These are phyloP conservation scores for Theristus sp. DNA, from an alignment of 2,888 invertebrate genomes.

Conservation along the genomic window DNA sequence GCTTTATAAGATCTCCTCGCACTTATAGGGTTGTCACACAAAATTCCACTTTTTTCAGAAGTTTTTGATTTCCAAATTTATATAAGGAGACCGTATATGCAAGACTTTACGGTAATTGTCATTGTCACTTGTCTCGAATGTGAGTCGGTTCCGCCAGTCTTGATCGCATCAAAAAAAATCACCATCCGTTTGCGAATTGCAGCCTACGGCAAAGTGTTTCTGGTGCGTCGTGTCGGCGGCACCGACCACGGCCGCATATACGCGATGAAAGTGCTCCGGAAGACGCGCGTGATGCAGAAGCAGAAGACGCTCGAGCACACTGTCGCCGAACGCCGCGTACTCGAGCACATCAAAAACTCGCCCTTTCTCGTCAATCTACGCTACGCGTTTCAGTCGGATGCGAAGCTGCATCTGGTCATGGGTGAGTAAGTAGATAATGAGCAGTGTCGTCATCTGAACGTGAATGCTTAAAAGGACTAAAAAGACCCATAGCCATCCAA, in stretches of 20 bases:
- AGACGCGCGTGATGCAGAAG: constrained; percentile 62
- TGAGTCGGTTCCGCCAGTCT: no score
- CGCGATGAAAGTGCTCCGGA: constrained; percentile 94
- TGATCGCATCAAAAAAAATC: no score
- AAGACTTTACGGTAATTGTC: no score
- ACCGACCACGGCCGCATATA: constrained; percentile 68
- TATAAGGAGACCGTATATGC: no score
- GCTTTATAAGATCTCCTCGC: no score
- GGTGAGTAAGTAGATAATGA: constrained; percentile 44
- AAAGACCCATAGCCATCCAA: no score
- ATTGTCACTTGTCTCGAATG: no score
- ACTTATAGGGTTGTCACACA: no score
- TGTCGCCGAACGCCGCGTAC: constrained; percentile 81
- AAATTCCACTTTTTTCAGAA: no score
- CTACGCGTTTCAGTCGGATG: constrained; percentile 94
- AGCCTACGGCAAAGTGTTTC: constrained; percentile 85
- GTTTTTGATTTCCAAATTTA: no score
- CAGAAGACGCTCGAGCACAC: constrained; percentile 91
- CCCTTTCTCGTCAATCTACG: constrained; percentile 89
- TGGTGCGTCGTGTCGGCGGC: constrained; percentile 72
- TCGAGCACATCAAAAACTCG: constrained; percentile 78
- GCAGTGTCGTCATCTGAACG: neutral
- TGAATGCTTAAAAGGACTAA: no score
- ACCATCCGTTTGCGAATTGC: no score
- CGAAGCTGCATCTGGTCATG: constrained; percentile 83